phyloP scores from a whole-genome alignment of 2,797 vertebrate species.

The Poecilia gillii region DNA sequence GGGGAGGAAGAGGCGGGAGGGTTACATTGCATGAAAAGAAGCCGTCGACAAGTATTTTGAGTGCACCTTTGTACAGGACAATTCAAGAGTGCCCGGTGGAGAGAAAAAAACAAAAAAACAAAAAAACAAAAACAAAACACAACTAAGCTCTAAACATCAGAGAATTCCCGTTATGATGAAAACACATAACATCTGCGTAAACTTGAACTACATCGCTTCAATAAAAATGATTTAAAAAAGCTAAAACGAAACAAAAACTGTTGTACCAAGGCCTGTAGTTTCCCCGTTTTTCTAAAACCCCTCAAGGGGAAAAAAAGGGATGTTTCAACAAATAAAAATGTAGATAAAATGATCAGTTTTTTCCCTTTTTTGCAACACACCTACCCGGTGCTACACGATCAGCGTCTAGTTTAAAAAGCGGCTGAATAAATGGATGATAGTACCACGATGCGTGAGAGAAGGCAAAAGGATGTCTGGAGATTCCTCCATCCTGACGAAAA shows the following conservation, averaged over 20 bases:
- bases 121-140: constrained; percentile 64
- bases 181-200: constrained; percentile 71
- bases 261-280: constrained; percentile 68
- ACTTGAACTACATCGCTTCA: constrained; percentile 56
- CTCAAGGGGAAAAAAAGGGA: constrained; percentile 30
- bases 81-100: constrained; percentile 83
- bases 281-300: constrained; percentile 29
- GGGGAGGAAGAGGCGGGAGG: constrained; percentile 26
- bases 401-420: constrained; percentile 71
- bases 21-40: constrained; percentile 84
- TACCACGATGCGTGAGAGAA: constrained; percentile 77
- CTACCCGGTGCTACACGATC: constrained; percentile 67
- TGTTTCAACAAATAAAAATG: constrained; percentile 48
- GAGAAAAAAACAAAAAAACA: constrained; percentile 10
- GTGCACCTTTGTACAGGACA: constrained; percentile 84
- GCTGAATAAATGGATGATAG: constrained; percentile 76
- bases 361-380: constrained; percentile 48
- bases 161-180: constrained; percentile 73
- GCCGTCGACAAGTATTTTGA: constrained; percentile 83
- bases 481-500: constrained; percentile 50
- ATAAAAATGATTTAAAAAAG: constrained; percentile 37
- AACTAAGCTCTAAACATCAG: constrained; percentile 85
- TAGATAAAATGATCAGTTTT: constrained; percentile 60
- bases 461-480: constrained; percentile 70
- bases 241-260: constrained; percentile 38